A percentile compares a stretch with the other conserved stretches of the same genome.
phyloP scores from a whole-genome alignment of 2,113 vertebrate species.

The Isurus oxyrinchus region DNA sequence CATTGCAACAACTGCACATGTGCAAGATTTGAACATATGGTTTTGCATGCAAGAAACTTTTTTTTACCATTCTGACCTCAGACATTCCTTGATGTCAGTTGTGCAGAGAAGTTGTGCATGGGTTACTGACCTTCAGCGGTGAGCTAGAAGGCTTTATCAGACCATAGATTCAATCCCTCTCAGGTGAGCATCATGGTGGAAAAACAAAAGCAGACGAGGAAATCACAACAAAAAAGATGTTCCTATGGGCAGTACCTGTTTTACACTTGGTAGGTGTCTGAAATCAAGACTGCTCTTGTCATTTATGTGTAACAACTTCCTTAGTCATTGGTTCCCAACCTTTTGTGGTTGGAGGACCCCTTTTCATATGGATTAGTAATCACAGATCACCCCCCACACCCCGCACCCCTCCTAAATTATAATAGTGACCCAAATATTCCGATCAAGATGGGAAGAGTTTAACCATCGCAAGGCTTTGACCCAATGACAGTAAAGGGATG shows the following conservation, averaged over 20 bases:
- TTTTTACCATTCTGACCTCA: background rate
- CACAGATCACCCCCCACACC: too few relatives aligned
- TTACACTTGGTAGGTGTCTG: too few relatives aligned
- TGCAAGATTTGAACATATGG: background rate
- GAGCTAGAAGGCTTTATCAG: background rate
- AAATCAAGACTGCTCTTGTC: background rate
- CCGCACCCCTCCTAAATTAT: too few relatives aligned
- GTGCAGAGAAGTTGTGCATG: background rate
- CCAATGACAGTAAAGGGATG: too few relatives aligned
- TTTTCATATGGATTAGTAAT: too few relatives aligned
- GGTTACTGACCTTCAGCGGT: background rate
- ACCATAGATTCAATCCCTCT: background rate
- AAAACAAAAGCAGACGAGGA: background rate
- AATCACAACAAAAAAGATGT: too few relatives aligned
- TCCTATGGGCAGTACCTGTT: background rate
- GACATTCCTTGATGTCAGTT: background rate
- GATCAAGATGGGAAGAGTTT: too few relatives aligned
- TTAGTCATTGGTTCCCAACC: background rate
- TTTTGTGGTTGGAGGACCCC: too few relatives aligned
- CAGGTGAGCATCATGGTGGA: background rate
- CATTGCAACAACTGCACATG: background rate
- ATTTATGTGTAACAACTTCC: background rate
- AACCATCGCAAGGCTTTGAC: too few relatives aligned
- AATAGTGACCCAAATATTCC: too few relatives aligned
- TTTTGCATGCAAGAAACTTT: background rate